Conservation (phyloP, 2,888 invertebrate species). For the Brenthis daphne region DNA sequence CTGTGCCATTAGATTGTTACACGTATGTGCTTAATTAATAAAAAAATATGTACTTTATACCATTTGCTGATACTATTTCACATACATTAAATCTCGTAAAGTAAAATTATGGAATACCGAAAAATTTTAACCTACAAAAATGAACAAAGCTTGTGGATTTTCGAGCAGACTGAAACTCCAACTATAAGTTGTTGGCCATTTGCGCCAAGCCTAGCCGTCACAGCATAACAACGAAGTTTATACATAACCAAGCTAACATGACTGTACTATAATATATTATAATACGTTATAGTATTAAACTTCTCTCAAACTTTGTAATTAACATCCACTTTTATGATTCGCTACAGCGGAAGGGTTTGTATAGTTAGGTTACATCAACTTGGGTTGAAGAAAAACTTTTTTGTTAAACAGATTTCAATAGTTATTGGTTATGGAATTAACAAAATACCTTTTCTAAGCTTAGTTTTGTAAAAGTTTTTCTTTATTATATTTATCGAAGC, state of each 20-base stretch:
- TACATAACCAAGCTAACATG: constrained; percentile 62
- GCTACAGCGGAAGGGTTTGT: constrained; percentile 45
- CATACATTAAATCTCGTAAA: not conserved
- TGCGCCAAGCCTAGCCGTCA: constrained; percentile 12
- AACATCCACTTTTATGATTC: constrained; percentile 67
- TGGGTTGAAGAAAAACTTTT: too few species aligned
- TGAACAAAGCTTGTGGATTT: not conserved
- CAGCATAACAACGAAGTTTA: constrained; percentile 49
- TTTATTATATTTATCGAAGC: too few species aligned
- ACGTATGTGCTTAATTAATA: too few species aligned
- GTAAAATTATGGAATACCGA: not conserved
- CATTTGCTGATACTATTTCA: not conserved
- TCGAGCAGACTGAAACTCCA: not conserved
- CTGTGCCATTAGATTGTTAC: too few species aligned
- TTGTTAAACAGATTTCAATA: too few species aligned
- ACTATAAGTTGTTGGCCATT: constrained; percentile 16
- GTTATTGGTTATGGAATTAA: too few species aligned
- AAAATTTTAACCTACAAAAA: constrained; percentile 1
- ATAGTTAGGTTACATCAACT: not conserved
- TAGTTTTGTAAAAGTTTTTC: too few species aligned
- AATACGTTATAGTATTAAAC: constrained; percentile 48
- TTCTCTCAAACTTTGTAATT: constrained; percentile 66
- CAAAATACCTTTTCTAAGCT: too few species aligned
- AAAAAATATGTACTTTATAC: too few species aligned
- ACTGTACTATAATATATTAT: constrained; percentile 56